Base-by-base conservation (phyloP, 2,888 invertebrate species). In the Listrodromus nycthemerus region DNA sequence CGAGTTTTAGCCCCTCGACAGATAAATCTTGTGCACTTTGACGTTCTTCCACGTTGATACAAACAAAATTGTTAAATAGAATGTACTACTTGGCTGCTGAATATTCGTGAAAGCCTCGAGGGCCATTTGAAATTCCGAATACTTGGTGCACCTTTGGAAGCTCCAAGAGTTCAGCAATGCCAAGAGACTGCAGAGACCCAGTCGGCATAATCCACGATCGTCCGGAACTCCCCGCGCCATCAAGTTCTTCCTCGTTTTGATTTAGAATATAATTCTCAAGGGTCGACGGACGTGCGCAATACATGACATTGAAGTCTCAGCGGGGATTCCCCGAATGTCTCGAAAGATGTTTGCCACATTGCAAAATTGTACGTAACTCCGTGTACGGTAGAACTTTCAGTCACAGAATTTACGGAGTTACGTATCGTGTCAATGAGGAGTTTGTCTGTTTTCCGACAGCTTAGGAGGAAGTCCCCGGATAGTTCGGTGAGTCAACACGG, bases 91-190 rank as follows among this genome's bases (percentile, higher is more conserved):
- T 27, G 76, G 70, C 70, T 85, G 80, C 65, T 82, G 75, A 83
- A 86, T 85, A 85, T 85, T 86, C 83, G 79, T 45, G 58, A 79
- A 13, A 13, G 67, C 66, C 82, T 85, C 84, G 76, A 65, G 86
- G 74, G 85, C 70, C 74, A 85, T 86, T 85, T 82, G 80, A 78
- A 80, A 87, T 83, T 84, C 83, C 69, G 61, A 77, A 86, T 84
- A 82, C 74, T 67, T 30, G 52, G 33, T 52, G 50, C 52, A 33
- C 41, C 21, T 37, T 33, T 21, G 48, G 63, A 33, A 30, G 33
- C 33, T 52, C 27, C 19, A 45, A 73, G 45, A 37, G 24, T 27
- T 27, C 55, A 24, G 55, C 24, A 10, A 55, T 55, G 24, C 55
- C 55, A 10, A 30, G 65, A 52, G 79, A 55, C 58, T 50, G 48